phyloP scores from a whole-genome alignment of 2,113 vertebrate genomes.

The Sturnira hondurensis region DNA sequence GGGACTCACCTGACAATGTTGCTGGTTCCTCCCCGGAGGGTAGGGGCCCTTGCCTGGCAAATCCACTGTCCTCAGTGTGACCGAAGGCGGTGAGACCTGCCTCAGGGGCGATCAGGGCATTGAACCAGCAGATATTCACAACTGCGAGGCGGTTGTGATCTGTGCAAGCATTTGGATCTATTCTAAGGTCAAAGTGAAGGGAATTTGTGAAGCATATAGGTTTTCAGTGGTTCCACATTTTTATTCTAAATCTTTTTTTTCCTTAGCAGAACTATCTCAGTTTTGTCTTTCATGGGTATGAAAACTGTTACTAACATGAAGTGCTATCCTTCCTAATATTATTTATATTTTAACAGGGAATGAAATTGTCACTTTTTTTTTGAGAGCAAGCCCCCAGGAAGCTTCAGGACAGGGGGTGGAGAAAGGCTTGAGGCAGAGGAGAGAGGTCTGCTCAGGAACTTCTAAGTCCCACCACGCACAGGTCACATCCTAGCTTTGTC shows the following conservation, averaged over 20 bases:
- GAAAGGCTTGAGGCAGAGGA: neutral
- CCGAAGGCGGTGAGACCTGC: neutral
- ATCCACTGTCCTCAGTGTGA: neutral
- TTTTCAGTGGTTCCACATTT: neutral
- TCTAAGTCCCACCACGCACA: neutral
- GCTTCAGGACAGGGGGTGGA: neutral
- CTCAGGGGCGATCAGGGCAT: rapidly evolving
- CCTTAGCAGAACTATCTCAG: neutral
- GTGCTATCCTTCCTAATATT: no score
- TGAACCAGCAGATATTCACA: neutral
- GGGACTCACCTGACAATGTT: neutral
- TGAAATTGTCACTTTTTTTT: neutral
- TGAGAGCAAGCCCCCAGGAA: neutral
- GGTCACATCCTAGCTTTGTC: neutral
- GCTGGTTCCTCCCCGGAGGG: no score
- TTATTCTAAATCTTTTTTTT: neutral
- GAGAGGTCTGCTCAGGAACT: neutral
- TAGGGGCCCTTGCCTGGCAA: neutral
- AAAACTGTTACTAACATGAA: neutral
- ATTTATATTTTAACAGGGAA: neutral
- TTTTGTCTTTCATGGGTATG: neutral
- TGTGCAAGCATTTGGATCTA: neutral
- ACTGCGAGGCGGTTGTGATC: rapidly evolving
- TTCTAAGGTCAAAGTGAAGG: neutral
- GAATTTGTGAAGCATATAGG: neutral